Evolutionary conservation across 2,113 vertebrate genomes (phyloP).

Genomic region (Rhynchomys soricoides): DNA sequence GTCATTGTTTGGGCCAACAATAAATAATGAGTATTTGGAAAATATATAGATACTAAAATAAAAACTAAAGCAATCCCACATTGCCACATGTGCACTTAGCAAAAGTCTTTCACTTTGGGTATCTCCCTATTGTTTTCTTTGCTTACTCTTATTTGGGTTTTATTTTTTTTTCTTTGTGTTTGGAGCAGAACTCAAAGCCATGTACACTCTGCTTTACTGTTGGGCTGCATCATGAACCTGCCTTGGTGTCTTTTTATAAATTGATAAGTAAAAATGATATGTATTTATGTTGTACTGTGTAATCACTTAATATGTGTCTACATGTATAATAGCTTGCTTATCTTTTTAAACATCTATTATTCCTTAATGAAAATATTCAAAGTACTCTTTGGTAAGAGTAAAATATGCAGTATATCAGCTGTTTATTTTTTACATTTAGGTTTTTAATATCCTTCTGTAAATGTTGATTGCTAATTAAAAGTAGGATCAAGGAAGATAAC

Average conservation of each 20-base stretch:
- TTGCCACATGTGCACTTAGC: not conserved
- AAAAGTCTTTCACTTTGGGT: not conserved
- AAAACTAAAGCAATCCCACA: not conserved
- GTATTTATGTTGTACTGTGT: not conserved
- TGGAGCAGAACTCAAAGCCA: not conserved
- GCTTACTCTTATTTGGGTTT: not conserved
- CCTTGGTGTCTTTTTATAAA: not conserved
- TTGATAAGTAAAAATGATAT: not conserved
- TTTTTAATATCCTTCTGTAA: not conserved
- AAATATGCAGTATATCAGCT: not conserved
- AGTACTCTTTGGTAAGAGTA: not conserved
- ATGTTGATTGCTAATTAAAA: not conserved
- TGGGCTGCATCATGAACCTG: too few relatives aligned
- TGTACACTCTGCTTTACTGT: not conserved
- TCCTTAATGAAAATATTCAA: not conserved
- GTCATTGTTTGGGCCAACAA: not conserved
- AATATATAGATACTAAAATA: not conserved
- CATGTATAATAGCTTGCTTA: not conserved
- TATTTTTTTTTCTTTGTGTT: not conserved
- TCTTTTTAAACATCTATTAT: not conserved
- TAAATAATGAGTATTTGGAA: not conserved
- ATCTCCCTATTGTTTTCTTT: not conserved
- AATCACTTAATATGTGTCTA: not conserved
- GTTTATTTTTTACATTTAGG: not conserved
- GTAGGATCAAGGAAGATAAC: not conserved